Conservation (phyloP, 1,140 invertebrate species). For the Vollenhovia emeryi region DNA sequence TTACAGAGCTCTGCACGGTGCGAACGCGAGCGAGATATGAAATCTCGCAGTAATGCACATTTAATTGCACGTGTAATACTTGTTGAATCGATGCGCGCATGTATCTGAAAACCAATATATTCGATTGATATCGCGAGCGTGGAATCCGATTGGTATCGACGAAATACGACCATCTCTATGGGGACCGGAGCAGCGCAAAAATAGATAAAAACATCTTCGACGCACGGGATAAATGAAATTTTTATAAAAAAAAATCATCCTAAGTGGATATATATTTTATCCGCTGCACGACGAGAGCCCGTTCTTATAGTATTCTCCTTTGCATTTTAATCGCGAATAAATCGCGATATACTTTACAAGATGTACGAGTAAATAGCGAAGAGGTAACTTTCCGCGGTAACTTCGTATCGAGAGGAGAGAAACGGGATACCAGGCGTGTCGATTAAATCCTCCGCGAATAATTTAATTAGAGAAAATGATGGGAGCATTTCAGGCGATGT, state of each 20-base stretch:
- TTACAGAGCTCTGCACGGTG: conserved; percentile 26
- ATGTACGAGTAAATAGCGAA: conserved; percentile 25
- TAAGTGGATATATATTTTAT: not conserved
- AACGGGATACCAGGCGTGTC: not conserved
- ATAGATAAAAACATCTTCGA: not conserved
- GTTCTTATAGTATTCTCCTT: not conserved
- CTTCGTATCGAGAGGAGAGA: too few relatives aligned
- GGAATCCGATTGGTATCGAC: conserved; percentile 42
- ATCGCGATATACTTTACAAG: not conserved
- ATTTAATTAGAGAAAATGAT: conserved; percentile 68
- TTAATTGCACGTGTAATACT: conserved; percentile 53
- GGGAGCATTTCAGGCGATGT: conserved; percentile 41
- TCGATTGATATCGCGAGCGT: conserved; percentile 56
- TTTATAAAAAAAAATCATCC: conserved; percentile 35
- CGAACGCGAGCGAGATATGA: conserved; percentile 43
- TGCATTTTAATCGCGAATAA: not conserved
- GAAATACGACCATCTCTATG: conserved; percentile 30
- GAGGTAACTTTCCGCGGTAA: not conserved
- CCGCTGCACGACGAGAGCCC: not conserved
- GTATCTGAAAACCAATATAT: conserved; percentile 53
- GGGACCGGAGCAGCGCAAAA: conserved; percentile 1
- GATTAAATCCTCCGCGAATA: conserved; percentile 51
- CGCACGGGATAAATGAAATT: conserved; percentile 13
- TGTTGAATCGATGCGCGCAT: conserved; percentile 51
- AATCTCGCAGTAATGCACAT: conserved; percentile 57